These are phyloP conservation scores for Abramis brama DNA, from an alignment of 2,113 vertebrate species.

Conservation along the genomic window DNA sequence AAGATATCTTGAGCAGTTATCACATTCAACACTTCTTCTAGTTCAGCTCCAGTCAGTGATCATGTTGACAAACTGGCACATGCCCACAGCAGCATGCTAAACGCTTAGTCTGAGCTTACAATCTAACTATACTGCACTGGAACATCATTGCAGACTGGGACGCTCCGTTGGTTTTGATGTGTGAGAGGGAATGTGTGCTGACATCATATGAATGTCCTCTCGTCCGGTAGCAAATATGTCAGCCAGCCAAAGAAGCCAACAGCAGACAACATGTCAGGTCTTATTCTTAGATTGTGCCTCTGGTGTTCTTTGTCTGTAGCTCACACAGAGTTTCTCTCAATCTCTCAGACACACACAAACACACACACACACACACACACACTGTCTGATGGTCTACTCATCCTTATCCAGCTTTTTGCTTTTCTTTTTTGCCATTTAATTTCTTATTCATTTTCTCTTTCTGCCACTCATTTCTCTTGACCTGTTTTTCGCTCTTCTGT, in stretches of 20 bases:
- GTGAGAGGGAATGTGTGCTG: slow-evolving; percentile 68
- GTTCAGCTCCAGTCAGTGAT: not conserved
- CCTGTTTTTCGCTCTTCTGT: slow-evolving; percentile 20
- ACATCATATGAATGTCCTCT: slow-evolving; percentile 74
- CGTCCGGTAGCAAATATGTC: slow-evolving; percentile 72
- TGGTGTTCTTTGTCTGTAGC: slow-evolving; percentile 42
- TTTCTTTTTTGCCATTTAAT: not conserved
- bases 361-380: not conserved
- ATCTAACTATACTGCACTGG: not conserved
- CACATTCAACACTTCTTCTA: not conserved
- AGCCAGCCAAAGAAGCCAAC: slow-evolving; percentile 64
- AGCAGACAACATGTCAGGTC: slow-evolving; percentile 42
- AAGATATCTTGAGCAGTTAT: not conserved
- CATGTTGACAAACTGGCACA: not conserved
- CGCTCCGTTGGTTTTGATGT: not conserved
- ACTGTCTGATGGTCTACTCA: not conserved
- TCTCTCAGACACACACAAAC: slow-evolving; percentile 24
- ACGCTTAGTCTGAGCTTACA: not conserved
- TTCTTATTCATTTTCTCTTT: slow-evolving; percentile 25
- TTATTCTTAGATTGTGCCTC: slow-evolving; percentile 45
- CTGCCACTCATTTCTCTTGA: slow-evolving; percentile 24
- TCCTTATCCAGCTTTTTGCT: slow-evolving; percentile 25
- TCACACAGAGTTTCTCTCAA: slow-evolving; percentile 25
- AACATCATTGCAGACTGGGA: not conserved
- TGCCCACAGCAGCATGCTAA: slow-evolving; percentile 21